Base-by-base conservation (phyloP, 2,113 vertebrate genomes). In the Otolemur garnettii region DNA sequence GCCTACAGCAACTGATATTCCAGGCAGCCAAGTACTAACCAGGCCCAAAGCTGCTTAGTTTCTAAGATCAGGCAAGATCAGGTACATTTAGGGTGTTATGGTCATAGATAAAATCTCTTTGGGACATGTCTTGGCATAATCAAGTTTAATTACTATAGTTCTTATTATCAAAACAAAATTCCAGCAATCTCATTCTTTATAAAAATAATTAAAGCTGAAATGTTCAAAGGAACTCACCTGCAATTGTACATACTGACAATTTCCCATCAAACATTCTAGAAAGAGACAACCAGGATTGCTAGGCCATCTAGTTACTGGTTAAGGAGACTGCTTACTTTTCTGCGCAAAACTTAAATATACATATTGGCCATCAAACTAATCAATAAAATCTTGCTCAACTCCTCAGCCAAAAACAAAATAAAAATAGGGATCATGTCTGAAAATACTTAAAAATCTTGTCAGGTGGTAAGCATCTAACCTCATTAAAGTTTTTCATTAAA, bases 251-350 rank as follows among this genome's bases (percentile, higher is more conserved):
- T 99, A 99, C 98, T 99, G 99, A 93, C 99, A 99, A 98, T 98
- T 99, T 62, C 99, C 99, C 99, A 99, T 99, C 97, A 99, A 98
- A 98, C 99, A 99, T 98, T 99, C 99, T 0, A 99, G 99, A 95
- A 99, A 99, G 85, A 99, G 99, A 96, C 99, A 99, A 42, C 99
- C 97, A 0, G 99, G 98, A 97, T 99, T 99, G 97, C 98, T 99
- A 89, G 99, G 99, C 99, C 99, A 99, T 35, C 99, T 99, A 98
- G 95, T 90, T 13, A 0, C 8, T 91, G 62, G 98, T 98, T 98
- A 99, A 99, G 99, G 98, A 97, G 28, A 30, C 55, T 62, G 45
- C 74, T 77, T n/a, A 22, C 10, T 28, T 28, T 72, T 75, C 53
- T 53, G 38, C 30, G 50, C 42, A 91, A 79, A 90, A 92, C 18